Evolutionary conservation across 2,888 invertebrate genomes (phyloP).

Genomic region (Temnothorax ravouxi): DNA sequence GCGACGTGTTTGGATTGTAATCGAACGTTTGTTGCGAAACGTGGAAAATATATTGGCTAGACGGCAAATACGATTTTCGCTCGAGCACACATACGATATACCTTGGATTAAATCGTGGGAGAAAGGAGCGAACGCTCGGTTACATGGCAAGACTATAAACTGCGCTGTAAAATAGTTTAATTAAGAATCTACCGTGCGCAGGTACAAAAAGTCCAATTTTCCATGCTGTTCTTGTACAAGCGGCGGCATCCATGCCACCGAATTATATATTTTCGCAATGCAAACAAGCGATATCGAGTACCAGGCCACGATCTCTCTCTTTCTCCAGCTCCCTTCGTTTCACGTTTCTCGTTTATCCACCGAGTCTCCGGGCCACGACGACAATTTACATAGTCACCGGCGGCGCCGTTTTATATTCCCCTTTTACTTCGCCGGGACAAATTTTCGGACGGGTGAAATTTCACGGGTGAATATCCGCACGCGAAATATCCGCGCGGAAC

Average conservation of each 20-base stretch:
- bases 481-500: slow-evolving; percentile 27
- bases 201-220: not conserved
- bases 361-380: slow-evolving; percentile 43
- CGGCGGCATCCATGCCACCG: not conserved
- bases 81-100: not conserved
- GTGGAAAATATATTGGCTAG: slow-evolving; percentile 14
- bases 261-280: slow-evolving; percentile 40
- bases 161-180: not conserved
- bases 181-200: not conserved
- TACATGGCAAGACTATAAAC: not conserved
- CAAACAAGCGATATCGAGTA: slow-evolving; percentile 49
- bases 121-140: not conserved
- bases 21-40: slow-evolving; percentile 48
- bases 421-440: slow-evolving; percentile 41
- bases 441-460: slow-evolving; percentile 46
- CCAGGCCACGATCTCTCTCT: slow-evolving; percentile 17
- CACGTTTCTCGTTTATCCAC: slow-evolving; percentile 42
- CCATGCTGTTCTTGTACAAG: not conserved
- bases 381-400: slow-evolving; percentile 59
- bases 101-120: slow-evolving; percentile 29
- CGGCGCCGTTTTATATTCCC: slow-evolving; percentile 65
- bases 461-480: slow-evolving; percentile 49
- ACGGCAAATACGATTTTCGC: slow-evolving; percentile 34
- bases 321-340: not conserved
- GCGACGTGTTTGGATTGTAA: slow-evolving; percentile 48